These are phyloP conservation scores for Microcaecilia unicolor DNA, from an alignment of 2,797 vertebrate genomes.

Conservation along the genomic window DNA sequence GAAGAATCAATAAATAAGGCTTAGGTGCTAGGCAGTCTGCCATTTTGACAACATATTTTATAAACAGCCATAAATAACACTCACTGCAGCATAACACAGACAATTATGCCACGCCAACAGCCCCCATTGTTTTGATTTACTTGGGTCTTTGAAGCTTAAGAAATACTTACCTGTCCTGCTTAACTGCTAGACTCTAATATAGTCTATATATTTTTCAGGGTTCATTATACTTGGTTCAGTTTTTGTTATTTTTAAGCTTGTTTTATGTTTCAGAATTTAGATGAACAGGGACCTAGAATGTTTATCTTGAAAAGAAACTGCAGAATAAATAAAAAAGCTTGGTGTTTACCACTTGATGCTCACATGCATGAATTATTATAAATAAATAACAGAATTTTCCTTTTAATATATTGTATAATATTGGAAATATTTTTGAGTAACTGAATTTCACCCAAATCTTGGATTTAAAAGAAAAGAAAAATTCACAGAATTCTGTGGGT, in stretches of 20 bases:
- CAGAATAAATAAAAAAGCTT: background rate
- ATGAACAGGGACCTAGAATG: background rate
- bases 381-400: no score
- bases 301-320: slow-evolving; percentile 1
- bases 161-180: slow-evolving; percentile 28
- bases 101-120: slow-evolving; percentile 36
- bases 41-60: slow-evolving; percentile 39
- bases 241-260: slow-evolving; percentile 17
- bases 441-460: no score
- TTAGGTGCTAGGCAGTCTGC: slow-evolving; percentile 26
- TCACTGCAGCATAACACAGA: slow-evolving; percentile 34
- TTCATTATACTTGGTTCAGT: slow-evolving; percentile 22
- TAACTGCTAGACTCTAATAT: slow-evolving; percentile 17
- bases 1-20: slow-evolving; percentile 30
- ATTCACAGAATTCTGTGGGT: no score
- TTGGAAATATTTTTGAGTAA: no score
- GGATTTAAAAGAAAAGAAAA: no score
- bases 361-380: slow-evolving; percentile 33
- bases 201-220: slow-evolving; percentile 12
- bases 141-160: slow-evolving; percentile 22
- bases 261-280: slow-evolving; percentile 16
- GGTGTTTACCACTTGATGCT: background rate
- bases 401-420: no score
- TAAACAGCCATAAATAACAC: slow-evolving; percentile 46
- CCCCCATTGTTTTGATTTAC: slow-evolving; percentile 44